A percentile compares a stretch with the other conserved stretches of the same genome.
These are phyloP conservation scores for Pseudococcus jackbeardsleyi DNA, from an alignment of 2,888 invertebrate genomes.

Conservation along the genomic window DNA sequence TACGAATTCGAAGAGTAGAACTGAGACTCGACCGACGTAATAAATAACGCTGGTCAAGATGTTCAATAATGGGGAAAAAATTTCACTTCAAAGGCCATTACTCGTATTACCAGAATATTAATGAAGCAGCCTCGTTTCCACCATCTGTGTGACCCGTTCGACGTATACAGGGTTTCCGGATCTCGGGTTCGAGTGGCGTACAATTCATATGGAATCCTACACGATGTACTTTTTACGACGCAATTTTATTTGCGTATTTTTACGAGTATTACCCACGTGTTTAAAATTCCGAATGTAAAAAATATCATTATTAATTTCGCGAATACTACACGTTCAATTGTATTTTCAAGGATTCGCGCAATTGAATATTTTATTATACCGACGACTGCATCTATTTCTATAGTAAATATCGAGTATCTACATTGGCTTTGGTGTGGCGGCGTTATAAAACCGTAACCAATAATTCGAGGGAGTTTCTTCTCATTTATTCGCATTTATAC, in stretches of 20 bases:
- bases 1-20: no score
- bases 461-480: background rate
- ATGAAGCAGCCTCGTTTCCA: background rate
- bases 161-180: background rate
- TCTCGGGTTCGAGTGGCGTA: background rate
- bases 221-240: background rate
- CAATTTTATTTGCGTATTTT: background rate
- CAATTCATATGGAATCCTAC: no score
- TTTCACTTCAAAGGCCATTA: background rate
- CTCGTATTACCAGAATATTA: background rate
- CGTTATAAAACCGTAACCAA: background rate
- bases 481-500: background rate
- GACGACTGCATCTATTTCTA: background rate
- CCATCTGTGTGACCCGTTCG: background rate
- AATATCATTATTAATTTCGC: background rate
- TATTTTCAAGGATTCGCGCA: background rate
- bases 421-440: background rate
- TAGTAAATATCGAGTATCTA: no score
- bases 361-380: slow-evolving; percentile 1
- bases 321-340: background rate
- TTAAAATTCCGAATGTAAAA: background rate
- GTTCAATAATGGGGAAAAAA: background rate
- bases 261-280: background rate
- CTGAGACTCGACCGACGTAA: no score
- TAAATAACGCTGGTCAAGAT: no score